Evolutionary conservation across 2,888 invertebrate species (phyloP).

Genomic region (Nephrotoma guestfalica): DNA sequence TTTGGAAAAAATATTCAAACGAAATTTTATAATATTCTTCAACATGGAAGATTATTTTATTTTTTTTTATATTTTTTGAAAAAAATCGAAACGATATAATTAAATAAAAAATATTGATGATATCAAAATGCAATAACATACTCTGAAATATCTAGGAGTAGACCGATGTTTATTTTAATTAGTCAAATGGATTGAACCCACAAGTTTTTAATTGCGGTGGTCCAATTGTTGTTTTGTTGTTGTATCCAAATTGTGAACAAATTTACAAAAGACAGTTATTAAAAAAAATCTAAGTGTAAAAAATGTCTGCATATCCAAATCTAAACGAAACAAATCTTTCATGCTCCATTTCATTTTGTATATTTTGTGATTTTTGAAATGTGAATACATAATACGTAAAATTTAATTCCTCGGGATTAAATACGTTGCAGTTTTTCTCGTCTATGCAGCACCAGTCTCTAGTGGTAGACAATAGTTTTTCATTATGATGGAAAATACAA

Average conservation of each 20-base stretch:
- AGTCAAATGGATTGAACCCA: neutral
- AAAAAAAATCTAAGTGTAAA: neutral
- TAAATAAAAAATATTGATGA: neutral
- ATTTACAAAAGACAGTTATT: neutral
- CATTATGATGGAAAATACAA: neutral
- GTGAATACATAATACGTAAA: neutral
- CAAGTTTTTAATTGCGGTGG: neutral
- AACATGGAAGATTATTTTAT: neutral
- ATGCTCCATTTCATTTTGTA: neutral
- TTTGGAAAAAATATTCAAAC: neutral
- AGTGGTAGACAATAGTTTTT: neutral
- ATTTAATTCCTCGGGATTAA: neutral
- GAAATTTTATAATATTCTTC: neutral
- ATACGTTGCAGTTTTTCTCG: neutral
- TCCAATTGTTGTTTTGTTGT: neutral
- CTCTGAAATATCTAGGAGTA: neutral
- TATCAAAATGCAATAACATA: neutral
- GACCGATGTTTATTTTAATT: neutral
- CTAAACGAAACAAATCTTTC: neutral
- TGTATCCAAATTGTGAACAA: neutral
- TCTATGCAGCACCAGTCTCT: neutral
- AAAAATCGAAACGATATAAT: neutral
- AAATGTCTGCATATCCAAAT: neutral
- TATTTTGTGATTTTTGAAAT: neutral
- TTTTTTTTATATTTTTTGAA: neutral